A percentile compares a stretch with the other conserved stretches of the same genome.
phyloP scores from a whole-genome alignment of 1,140 invertebrate genomes.

The Drosophila murphyi region DNA sequence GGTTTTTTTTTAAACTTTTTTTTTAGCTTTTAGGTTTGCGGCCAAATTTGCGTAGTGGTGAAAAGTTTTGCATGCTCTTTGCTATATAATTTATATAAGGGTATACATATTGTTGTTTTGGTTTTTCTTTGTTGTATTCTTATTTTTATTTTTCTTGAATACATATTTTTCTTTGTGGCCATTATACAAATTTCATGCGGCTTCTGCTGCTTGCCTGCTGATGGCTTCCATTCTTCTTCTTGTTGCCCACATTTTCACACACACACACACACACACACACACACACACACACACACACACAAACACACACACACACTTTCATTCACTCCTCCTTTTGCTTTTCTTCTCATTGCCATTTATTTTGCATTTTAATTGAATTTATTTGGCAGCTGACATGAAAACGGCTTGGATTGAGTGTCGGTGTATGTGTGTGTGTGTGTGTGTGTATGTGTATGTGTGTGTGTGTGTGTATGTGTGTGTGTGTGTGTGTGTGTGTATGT shows the following conservation, averaged over 20 bases:
- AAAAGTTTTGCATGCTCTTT: conserved; percentile 20
- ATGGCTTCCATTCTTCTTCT: conserved; percentile 11
- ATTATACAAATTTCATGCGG: conserved; percentile 54
- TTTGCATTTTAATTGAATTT: conserved; percentile 78
- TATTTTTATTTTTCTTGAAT: not conserved
- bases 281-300: not conserved
- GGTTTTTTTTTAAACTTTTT: conserved; percentile 9
- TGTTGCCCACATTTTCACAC: conserved; percentile 6
- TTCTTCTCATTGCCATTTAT: conserved; percentile 55
- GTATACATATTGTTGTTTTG: conserved; percentile 1
- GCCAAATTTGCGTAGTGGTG: conserved; percentile 46
- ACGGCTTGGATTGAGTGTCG: conserved; percentile 14
- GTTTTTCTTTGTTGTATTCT: not conserved
- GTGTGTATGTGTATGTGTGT: conserved; percentile 4
- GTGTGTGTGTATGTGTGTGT: not conserved
- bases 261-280: not conserved
- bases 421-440: not conserved
- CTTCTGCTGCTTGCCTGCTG: conserved; percentile 9
- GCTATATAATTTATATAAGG: conserved; percentile 16
- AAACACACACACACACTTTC: conserved; percentile 3
- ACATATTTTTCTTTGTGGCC: conserved; percentile 42
- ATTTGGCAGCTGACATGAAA: conserved; percentile 62
- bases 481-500: not conserved
- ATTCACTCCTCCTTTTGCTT: not conserved
- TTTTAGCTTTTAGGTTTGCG: conserved; percentile 30